Evolutionary conservation across 1,140 invertebrate genomes (phyloP).

Genomic region (Gyrodactylus salaris): DNA sequence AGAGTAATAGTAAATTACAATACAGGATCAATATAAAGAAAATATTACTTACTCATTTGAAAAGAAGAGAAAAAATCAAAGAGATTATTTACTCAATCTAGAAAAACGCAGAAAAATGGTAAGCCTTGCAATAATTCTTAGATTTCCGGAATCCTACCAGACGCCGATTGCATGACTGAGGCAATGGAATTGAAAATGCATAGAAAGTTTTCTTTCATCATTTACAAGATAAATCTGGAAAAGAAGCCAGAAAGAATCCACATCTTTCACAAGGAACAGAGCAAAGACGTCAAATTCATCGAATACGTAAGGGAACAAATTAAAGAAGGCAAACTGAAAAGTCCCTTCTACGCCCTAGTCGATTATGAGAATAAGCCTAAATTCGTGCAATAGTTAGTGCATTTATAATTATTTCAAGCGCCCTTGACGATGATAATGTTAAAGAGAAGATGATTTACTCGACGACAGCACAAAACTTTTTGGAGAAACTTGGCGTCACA

Average conservation of each 20-base stretch:
- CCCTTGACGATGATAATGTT: not conserved
- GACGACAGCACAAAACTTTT: not conserved
- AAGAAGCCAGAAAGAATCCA: not conserved
- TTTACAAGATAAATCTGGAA: not conserved
- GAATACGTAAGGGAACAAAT: not conserved
- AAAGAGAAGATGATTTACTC: not conserved
- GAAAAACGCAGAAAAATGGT: too few species aligned
- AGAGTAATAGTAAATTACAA: too few species aligned
- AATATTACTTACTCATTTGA: too few species aligned
- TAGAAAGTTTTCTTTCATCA: not conserved
- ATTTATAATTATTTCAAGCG: not conserved
- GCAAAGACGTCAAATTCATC: not conserved
- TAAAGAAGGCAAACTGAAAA: not conserved
- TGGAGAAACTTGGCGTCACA: not conserved
- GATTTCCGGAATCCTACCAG: not conserved
- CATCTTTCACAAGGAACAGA: not conserved
- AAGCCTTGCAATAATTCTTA: too few species aligned
- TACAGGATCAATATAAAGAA: too few species aligned
- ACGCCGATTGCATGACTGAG: not conserved
- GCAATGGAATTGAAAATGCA: not conserved
- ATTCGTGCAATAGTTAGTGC: not conserved
- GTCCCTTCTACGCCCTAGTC: not conserved
- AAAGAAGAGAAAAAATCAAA: too few species aligned
- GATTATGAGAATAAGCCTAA: not conserved
- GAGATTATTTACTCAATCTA: too few species aligned